Conservation (phyloP, 2,888 invertebrate species). For the Emmelina monodactyla region DNA sequence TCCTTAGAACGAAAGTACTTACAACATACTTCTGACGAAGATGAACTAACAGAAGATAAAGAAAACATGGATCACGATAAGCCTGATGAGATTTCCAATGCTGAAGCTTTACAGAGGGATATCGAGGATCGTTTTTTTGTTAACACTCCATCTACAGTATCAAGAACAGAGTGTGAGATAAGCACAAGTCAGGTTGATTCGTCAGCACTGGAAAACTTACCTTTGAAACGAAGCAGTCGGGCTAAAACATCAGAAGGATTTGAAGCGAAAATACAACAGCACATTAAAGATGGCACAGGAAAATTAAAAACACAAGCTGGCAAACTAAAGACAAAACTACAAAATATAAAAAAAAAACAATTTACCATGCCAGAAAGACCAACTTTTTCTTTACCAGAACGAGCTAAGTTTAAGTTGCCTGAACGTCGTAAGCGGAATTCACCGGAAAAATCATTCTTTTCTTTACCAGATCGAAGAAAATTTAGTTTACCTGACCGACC, state of each 20-base stretch:
- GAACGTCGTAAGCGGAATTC: conserved; percentile 64
- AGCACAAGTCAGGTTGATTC: conserved; percentile 75
- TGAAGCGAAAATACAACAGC: conserved; percentile 69
- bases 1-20: conserved; percentile 54
- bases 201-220: conserved; percentile 70
- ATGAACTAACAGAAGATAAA: conserved; percentile 42
- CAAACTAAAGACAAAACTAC: conserved; percentile 73
- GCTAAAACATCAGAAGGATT: conserved; percentile 57
- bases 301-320: conserved; percentile 75
- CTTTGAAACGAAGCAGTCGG: conserved; percentile 65
- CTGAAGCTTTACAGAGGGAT: conserved; percentile 68
- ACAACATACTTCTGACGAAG: conserved; percentile 59
- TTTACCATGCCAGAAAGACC: conserved; percentile 63
- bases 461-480: conserved; percentile 67
- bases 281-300: conserved; percentile 73
- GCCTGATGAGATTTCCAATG: conserved; percentile 34
- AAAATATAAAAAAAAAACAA: conserved; percentile 67
- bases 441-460: conserved; percentile 67
- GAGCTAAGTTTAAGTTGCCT: conserved; percentile 55
- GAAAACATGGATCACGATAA: conserved; percentile 29
- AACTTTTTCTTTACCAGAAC: conserved; percentile 66
- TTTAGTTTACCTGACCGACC: conserved; percentile 71
- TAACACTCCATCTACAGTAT: conserved; percentile 65
- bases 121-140: conserved; percentile 71
- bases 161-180: conserved; percentile 70